Evolutionary conservation across 2,888 invertebrate species (phyloP).

Genomic region (Aethes cnicana): DNA sequence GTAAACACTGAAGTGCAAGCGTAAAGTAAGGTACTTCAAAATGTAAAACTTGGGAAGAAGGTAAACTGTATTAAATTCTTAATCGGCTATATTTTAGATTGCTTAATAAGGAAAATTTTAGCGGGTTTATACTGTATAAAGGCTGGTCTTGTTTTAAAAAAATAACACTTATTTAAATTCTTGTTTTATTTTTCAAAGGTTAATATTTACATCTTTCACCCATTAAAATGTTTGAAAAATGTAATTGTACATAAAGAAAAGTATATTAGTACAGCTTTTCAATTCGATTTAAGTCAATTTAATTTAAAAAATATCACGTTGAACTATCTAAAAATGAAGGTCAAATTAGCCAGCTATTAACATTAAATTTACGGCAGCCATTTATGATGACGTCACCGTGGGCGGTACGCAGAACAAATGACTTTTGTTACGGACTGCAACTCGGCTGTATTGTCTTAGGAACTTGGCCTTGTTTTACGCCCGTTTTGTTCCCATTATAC

Average conservation of each 20-base stretch:
- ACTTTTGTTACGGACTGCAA: constrained; percentile 50
- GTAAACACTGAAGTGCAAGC: constrained; percentile 10
- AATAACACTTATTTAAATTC: too few relatives aligned
- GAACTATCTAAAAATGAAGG: too few relatives aligned
- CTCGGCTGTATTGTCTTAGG: constrained; percentile 45
- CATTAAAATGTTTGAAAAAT: too few relatives aligned
- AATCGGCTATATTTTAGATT: constrained; percentile 11
- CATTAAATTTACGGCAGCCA: constrained; percentile 51
- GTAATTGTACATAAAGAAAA: too few relatives aligned
- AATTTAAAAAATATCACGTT: too few relatives aligned
- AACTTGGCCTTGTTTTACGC: background rate
- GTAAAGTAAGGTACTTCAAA: background rate
- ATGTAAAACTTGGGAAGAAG: constrained; percentile 6
- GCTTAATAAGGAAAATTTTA: background rate
- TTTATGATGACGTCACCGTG: constrained; percentile 49
- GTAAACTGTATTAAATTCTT: constrained; percentile 19
- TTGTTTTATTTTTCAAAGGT: too few relatives aligned
- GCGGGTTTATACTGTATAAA: too few relatives aligned
- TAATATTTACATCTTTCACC: too few relatives aligned
- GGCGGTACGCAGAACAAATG: constrained; percentile 45
- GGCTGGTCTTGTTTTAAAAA: too few relatives aligned
- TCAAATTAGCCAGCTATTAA: too few relatives aligned
- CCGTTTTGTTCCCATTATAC: background rate
- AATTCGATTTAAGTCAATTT: too few relatives aligned
- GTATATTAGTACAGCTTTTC: too few relatives aligned